phyloP scores from a whole-genome alignment of 2,113 vertebrate species.

The Edolisoma coerulescens region DNA sequence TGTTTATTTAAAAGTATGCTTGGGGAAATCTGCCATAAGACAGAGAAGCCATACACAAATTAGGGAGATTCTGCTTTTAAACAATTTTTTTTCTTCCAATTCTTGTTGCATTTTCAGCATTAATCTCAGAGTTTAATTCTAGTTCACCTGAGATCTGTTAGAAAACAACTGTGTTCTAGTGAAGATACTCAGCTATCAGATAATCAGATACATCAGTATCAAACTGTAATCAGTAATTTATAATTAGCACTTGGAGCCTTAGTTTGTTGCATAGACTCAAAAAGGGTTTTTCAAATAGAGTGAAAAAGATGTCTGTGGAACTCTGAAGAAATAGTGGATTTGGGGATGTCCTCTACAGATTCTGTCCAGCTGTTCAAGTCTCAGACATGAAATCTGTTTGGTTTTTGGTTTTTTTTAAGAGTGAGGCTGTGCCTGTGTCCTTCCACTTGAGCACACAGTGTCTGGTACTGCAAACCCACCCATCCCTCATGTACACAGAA shows the following conservation, averaged over 20 bases:
- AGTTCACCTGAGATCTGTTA: background rate
- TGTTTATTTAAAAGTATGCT: background rate
- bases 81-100: background rate
- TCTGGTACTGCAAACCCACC: background rate
- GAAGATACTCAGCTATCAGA: background rate
- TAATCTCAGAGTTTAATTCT: background rate
- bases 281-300: background rate
- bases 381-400: background rate
- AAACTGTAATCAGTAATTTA: background rate
- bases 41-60: background rate
- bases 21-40: background rate
- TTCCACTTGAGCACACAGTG: background rate
- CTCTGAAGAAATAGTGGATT: background rate
- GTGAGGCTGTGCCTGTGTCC: background rate
- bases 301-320: background rate
- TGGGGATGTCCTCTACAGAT: background rate
- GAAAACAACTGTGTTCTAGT: background rate
- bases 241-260: background rate
- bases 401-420: background rate
- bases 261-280: background rate
- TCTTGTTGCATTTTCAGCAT: background rate
- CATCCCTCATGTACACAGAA: background rate
- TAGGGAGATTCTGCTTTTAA: background rate
- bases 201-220: background rate
- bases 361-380: background rate